Evolutionary conservation across 2,797 vertebrate species (phyloP).

Genomic region (Bovichtus diacanthus): DNA sequence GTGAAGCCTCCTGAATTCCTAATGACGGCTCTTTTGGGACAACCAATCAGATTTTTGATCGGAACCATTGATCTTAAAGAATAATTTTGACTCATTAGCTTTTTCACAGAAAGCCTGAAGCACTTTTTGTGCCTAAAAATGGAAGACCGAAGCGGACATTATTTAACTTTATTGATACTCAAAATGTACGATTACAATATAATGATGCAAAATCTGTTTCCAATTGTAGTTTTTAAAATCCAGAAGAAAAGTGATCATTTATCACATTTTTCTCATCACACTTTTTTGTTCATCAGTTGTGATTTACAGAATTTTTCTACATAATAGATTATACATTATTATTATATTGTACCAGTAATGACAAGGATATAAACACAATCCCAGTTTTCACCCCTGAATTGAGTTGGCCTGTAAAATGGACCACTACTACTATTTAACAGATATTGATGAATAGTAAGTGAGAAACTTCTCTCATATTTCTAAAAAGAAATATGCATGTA

Average conservation of each 20-base stretch:
- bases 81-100: constrained; percentile 1
- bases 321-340: background rate
- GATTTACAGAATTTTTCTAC: background rate
- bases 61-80: background rate
- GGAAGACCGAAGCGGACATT: background rate
- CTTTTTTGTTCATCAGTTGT: background rate
- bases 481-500: background rate
- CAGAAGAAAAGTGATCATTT: too few relatives aligned
- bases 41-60: constrained; percentile 1
- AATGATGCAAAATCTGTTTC: background rate
- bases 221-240: too few relatives aligned
- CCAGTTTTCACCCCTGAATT: background rate
- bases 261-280: background rate
- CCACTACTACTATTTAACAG: background rate
- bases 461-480: background rate
- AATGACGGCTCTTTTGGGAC: background rate
- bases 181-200: background rate
- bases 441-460: background rate
- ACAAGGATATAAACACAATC: background rate
- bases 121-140: too few relatives aligned
- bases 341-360: background rate
- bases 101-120: background rate
- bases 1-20: constrained; percentile 5
- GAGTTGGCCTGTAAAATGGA: background rate
- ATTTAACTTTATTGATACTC: background rate